Evolutionary conservation across 1,140 invertebrate species (phyloP), one percentile per base, ranked within the genome.

Genomic region (Euwallacea fornicatus): DNA sequence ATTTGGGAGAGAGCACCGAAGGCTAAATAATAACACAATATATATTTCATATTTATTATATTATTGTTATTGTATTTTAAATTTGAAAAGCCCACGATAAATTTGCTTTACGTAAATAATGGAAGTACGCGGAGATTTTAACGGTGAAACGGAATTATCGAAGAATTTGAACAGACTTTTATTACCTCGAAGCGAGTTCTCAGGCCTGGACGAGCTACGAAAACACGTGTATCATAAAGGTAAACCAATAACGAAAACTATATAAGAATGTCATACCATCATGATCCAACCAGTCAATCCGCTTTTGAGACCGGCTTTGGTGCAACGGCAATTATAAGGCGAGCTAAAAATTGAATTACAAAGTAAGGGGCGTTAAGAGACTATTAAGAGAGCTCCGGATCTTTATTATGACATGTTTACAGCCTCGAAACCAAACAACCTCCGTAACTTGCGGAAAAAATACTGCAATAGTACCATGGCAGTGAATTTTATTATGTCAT

Each of bases 381-480:
- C 70, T 72, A 72, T 72, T 72, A 72, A 72, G 70, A 67, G 59
- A 72, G 42, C 50, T 53, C 47, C 65, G 55, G 65, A 72, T 72
- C 70, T 72, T 72, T 72, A 72, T 72, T 72, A 72, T 72, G 70
- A 72, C 65, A 72, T 66, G 70, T 72, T 72, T 72, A 72, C 58
- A 44, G 55, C 21, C 47, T 56, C 13, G 58, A 69, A 69, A 62
- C 67, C 43, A 69, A 69, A 69, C 67, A 62, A 41, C 59, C n/a
- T 54, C 65, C 9, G 65, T 47, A 58, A 67, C 46, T 13, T 50
- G 21, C 21, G 21, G 21, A 33, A 33, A 33, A 33, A 33, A 33
- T 4, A 33, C 21, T 33, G 21, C 21, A 33, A 33, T 33, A 33
- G 21, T 33, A 33, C 21, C 21, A 4, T 33, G 21, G 21, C 21